A percentile compares a stretch with the other conserved stretches of the same genome.
These are phyloP conservation scores for Hestina assimilis DNA, from an alignment of 1,140 invertebrate species.

Conservation along the genomic window DNA sequence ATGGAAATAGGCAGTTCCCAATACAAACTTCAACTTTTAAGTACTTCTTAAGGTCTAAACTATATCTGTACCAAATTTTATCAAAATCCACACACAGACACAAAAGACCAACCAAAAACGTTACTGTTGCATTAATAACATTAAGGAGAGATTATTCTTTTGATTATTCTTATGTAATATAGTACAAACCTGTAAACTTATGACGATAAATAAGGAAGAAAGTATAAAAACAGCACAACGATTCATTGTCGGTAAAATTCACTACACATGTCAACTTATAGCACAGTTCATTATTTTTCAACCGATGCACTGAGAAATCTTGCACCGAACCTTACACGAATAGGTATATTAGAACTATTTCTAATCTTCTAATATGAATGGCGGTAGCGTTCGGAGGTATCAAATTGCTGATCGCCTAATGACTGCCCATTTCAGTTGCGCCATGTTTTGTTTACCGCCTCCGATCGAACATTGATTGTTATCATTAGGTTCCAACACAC, in stretches of 20 bases:
- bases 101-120: too few relatives aligned
- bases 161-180: too few relatives aligned
- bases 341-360: too few relatives aligned
- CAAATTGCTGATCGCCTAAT: slow-evolving; percentile 31
- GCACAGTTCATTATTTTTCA: slow-evolving; percentile 10
- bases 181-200: slow-evolving; percentile 52
- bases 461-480: slow-evolving; percentile 39
- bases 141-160: too few relatives aligned
- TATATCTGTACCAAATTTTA: too few relatives aligned
- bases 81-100: too few relatives aligned
- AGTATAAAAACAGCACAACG: slow-evolving; percentile 44
- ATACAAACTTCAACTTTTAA: too few relatives aligned
- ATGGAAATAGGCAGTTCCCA: too few relatives aligned
- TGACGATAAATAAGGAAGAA: slow-evolving; percentile 37
- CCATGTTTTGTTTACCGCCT: slow-evolving; percentile 45
- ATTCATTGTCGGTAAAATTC: slow-evolving; percentile 45
- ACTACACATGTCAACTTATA: slow-evolving; percentile 23
- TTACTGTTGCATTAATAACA: not conserved
- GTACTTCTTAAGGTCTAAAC: too few relatives aligned
- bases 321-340: too few relatives aligned
- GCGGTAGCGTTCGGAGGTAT: slow-evolving; percentile 11
- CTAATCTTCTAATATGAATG: too few relatives aligned
- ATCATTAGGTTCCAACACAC: slow-evolving; percentile 36
- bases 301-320: not conserved
- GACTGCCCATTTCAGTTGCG: slow-evolving; percentile 36